Evolutionary conservation across 1,140 invertebrate species (phyloP).

Genomic region (Cydia fagiglandana): DNA sequence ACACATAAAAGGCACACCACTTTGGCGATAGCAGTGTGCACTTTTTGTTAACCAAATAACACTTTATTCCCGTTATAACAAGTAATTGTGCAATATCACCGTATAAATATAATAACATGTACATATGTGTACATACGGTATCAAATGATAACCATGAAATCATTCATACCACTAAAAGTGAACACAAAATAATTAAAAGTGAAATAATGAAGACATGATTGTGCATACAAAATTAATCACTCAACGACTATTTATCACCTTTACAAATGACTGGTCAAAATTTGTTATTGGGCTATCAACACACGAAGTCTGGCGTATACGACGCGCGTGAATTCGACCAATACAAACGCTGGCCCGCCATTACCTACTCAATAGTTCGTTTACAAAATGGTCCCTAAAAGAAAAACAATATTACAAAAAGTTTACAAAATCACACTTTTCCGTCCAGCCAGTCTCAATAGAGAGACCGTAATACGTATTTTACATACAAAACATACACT

Average conservation of each 20-base stretch:
- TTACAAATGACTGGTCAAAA: conserved; percentile 48
- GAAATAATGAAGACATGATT: conserved; percentile 66
- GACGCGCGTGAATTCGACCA: conserved; percentile 40
- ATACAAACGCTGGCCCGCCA: conserved; percentile 48
- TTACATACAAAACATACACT: conserved; percentile 72
- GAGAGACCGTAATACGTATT: conserved; percentile 73
- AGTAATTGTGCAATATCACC: conserved; percentile 64
- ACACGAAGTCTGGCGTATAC: conserved; percentile 63
- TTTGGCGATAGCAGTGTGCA: conserved; percentile 61
- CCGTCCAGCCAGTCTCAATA: conserved; percentile 49
- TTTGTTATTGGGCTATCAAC: conserved; percentile 39
- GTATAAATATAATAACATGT: conserved; percentile 66
- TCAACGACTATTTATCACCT: conserved; percentile 72
- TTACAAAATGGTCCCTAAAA: conserved; percentile 77
- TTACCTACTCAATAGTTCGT: conserved; percentile 60
- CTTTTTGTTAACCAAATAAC: conserved; percentile 38
- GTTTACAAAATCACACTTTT: conserved; percentile 69
- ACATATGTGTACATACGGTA: conserved; percentile 42
- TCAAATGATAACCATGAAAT: conserved; percentile 43
- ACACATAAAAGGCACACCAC: conserved; percentile 40
- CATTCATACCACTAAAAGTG: conserved; percentile 50
- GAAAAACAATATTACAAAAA: conserved; percentile 64
- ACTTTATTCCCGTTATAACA: conserved; percentile 55
- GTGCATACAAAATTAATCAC: conserved; percentile 67
- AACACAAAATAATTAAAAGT: conserved; percentile 55